Conservation (phyloP, 2,888 invertebrate species). For the Ceriagrion tenellum region DNA sequence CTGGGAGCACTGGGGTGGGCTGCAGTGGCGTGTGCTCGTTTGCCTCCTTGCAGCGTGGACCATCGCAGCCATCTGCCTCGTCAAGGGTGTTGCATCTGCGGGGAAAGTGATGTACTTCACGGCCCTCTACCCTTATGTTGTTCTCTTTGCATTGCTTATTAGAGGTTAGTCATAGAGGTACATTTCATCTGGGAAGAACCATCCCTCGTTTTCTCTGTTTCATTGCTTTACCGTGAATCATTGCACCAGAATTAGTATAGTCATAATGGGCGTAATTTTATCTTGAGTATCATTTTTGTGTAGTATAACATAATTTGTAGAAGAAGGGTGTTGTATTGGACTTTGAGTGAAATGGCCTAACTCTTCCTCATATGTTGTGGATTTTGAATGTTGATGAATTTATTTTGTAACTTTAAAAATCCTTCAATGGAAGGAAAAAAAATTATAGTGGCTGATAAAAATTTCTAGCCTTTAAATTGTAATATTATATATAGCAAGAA, state of each 20-base stretch:
- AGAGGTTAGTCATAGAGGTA: constrained; percentile 69
- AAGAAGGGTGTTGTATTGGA: too few relatives aligned
- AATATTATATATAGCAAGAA: too few relatives aligned
- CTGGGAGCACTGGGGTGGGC: constrained; percentile 74
- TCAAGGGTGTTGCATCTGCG: constrained; percentile 73
- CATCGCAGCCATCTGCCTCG: constrained; percentile 73
- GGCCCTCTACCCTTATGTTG: constrained; percentile 70
- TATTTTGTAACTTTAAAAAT: too few relatives aligned
- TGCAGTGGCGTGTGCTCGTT: constrained; percentile 78
- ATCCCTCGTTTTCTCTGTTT: not conserved
- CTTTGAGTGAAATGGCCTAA: too few relatives aligned
- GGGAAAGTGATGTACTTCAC: constrained; percentile 72
- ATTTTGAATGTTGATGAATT: too few relatives aligned
- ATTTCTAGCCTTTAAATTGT: too few relatives aligned
- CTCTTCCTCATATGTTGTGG: too few relatives aligned
- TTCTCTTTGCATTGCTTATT: constrained; percentile 70
- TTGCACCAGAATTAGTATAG: not conserved
- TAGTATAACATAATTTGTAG: too few relatives aligned
- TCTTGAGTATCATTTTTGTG: too few relatives aligned
- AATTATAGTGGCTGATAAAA: too few relatives aligned
- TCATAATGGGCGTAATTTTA: not conserved
- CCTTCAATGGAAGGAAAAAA: too few relatives aligned
- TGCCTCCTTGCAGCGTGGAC: constrained; percentile 78
- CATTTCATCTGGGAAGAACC: not conserved
- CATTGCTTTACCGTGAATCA: not conserved